Evolutionary conservation across 2,888 invertebrate genomes (phyloP), one percentile per base, ranked within the genome.

Genomic region (Cerceris rybyensis): DNA sequence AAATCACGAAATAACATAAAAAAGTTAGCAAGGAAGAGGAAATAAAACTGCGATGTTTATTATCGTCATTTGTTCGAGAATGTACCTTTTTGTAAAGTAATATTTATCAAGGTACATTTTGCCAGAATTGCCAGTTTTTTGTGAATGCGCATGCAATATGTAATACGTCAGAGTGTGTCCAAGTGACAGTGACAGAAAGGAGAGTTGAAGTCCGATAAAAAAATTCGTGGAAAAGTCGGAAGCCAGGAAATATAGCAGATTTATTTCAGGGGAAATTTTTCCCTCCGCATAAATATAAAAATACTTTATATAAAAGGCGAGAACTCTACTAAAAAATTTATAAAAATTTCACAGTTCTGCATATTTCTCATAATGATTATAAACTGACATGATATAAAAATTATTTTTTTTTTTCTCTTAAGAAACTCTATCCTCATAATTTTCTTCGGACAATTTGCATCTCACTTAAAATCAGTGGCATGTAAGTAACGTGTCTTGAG

Each of bases 41-140:
- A 28, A 28, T 28, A 28, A 28, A 28, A 28, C 28, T 28, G 28
- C 28, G 28, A 28, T 28, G 28, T 28, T 28, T 28, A 28, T 28
- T 28, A 28, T 28, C 28, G 28, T 28, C 28, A 28, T 28, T 28
- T 28, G 28, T 28, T 28, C 28, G 28, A 28, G 28, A 28, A 4
- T 2, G 28, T 28, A 28, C 28, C 28, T 28, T 28, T 28, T 28
- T 50, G n/a, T 7, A n/a, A n/a, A 7, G n/a, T 50, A 11, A n/a
- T 50, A 50, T 50, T 50, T 50, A 50, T 50, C 50, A 50, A 11
- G 50, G 13, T 50, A n/a, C n/a, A 50, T n/a, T 50, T 50, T 50
- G n/a, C 50, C 7, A 50, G 50, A 50, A 13, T 50, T n/a, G 50
- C 50, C n/a, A n/a, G 11, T 50, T 50, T 50, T 50, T 9, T 2